A percentile compares a stretch with the other conserved stretches of the same genome.
phyloP scores from a whole-genome alignment of 2,113 vertebrate species.

The Bombycilla garrulus region DNA sequence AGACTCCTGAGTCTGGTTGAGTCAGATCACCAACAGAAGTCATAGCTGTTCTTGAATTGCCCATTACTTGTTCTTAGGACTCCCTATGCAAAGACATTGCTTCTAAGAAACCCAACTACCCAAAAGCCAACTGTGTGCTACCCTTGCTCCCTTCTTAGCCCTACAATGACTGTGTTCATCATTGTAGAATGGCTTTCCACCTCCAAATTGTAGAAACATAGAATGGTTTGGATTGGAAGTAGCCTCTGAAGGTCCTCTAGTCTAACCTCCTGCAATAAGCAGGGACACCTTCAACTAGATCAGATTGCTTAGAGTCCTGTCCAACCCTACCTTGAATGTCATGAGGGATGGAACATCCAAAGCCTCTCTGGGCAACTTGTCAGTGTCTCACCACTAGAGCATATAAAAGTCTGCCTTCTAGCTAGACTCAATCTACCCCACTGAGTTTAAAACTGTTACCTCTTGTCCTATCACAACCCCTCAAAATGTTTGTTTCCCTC shows the following conservation, averaged over 20 bases:
- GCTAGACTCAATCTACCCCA: background rate
- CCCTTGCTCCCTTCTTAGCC: background rate
- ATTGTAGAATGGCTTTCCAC: background rate
- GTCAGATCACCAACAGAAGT: background rate
- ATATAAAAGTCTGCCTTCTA: background rate
- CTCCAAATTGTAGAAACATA: background rate
- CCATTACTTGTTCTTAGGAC: background rate
- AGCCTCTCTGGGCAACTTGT: accelerated
- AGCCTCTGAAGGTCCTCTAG: background rate
- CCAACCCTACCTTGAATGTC: background rate
- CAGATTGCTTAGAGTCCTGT: background rate
- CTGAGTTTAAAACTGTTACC: background rate
- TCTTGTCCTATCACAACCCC: accelerated
- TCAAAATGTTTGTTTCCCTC: background rate
- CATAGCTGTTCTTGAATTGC: background rate
- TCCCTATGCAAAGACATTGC: accelerated
- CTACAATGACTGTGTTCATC: background rate
- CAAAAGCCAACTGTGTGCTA: background rate
- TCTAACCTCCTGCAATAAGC: accelerated
- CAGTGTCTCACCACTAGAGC: background rate
- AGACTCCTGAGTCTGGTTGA: background rate
- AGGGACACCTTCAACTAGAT: background rate
- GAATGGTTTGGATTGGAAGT: background rate
- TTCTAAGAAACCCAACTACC: background rate
- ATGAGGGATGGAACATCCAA: accelerated